Evolutionary conservation across 2,888 invertebrate species (phyloP), one percentile per base, ranked within the genome.

Genomic region (Arctia plantaginis): DNA sequence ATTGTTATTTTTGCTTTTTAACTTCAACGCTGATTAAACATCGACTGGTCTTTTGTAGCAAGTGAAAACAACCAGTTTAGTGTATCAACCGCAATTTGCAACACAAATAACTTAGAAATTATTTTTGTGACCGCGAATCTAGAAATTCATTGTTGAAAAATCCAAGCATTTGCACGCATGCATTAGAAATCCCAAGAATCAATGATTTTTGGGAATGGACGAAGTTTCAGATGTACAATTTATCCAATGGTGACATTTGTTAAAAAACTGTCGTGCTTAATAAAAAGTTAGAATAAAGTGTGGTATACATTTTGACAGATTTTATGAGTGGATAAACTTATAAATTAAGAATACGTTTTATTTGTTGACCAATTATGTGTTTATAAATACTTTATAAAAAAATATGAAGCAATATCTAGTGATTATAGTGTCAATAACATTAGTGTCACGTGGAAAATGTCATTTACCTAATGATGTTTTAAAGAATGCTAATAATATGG

Each of bases 341-440:
- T 51, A 51, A 55, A 55, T 55, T n/a, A 27, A 15, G 15, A 59
- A 27, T 15, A 30, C 7, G 30, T 30, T 44, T 0, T 0, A 30
- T 30, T 30, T 18, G 3, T 30, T 8, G 7, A 30, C 18, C 8
- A 62, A 69, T 10, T 18, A 35, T 69, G 35, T 35, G 15, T 35
- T 55, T 10, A 8, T 55, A 10, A 67, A 39, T 10, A 59, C 10
- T 39, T 3, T 4, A 7, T 20, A 27, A 69, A 35, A 13, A 35
- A 55, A 27, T 35, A 69, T 69, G 55, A 55, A 55, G 59, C 69
- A 35, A 12, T 67, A 33, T 67, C 44, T 47, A 47, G 47, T 33
- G 35, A 55, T 55, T 39, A 69, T 55, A 39, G 39, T 39, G 35
- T n/a, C 20, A 15, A 39, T 55, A 8, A 69, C 39, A 39, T 18